Conservation (phyloP, 2,888 invertebrate genomes). For the Rotaria sp. region DNA sequence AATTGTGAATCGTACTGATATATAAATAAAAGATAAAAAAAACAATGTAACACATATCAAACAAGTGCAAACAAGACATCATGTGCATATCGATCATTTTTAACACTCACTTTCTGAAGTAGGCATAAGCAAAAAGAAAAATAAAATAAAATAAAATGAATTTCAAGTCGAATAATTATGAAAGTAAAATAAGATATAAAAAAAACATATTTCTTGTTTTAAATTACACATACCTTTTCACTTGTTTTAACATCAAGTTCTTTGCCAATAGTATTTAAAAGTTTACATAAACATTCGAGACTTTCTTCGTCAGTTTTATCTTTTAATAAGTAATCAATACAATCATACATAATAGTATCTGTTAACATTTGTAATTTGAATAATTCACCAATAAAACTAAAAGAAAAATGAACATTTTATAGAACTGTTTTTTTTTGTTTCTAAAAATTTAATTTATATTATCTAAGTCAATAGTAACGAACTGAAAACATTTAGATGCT, state of each 20-base stretch:
- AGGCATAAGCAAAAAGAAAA: not conserved
- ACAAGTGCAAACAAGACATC: too few species aligned
- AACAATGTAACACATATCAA: too few species aligned
- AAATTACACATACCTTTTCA: not conserved
- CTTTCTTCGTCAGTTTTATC: slow-evolving; percentile 73
- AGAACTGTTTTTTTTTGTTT: too few species aligned
- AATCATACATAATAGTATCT: slow-evolving; percentile 75
- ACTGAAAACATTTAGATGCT: too few species aligned
- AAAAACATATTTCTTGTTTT: not conserved
- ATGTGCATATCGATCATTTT: not conserved
- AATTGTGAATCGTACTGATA: too few species aligned
- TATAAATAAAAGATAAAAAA: too few species aligned
- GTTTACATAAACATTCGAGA: slow-evolving; percentile 81
- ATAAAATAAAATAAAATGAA: not conserved
- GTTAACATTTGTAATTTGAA: slow-evolving; percentile 84
- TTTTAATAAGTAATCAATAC: slow-evolving; percentile 70
- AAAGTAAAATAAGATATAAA: too few species aligned
- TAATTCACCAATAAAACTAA: slow-evolving; percentile 70
- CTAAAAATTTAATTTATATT: too few species aligned
- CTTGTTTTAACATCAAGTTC: slow-evolving; percentile 63
- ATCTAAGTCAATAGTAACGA: too few species aligned
- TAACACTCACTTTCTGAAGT: not conserved
- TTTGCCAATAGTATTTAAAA: slow-evolving; percentile 81
- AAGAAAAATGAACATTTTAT: not conserved
- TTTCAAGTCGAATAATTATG: too few species aligned